Base-by-base conservation (phyloP, 2,888 invertebrate genomes). In the Arge pagana region DNA sequence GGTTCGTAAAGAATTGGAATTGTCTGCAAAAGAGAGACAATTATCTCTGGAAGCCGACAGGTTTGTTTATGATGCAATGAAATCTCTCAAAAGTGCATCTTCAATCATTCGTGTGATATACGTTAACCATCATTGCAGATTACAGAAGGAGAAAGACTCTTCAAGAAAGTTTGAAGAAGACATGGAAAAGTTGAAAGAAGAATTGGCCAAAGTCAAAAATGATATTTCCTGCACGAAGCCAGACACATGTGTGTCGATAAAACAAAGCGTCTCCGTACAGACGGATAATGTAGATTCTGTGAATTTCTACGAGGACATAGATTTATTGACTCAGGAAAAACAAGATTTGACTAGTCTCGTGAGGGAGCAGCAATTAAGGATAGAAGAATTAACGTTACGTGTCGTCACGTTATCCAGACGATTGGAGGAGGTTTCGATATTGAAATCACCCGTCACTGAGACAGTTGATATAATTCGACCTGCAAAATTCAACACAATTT, bases 341-440 rank as follows among this genome's bases (percentile, higher is more conserved):
- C 55, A 64, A 23, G 72, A 74, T 45, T 58, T 76, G 8, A 61
- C 50, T 26, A 64, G 57, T 53, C 59, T 74, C 1, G 63, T 75
- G 1, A 57, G 57, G 13, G 69, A 70, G 13, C 76, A 75, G 39
- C 67, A 70, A 53, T 63, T 60, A n/a, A 64, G 67, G 51, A 75
- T 76, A 55, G 67, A 74, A 26, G 71, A 72, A 41, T 62, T 76
- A 40, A 72, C 72, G 3, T 57, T 65, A 39, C 66, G 67, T 11
- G 67, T 67, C 16, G 61, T 73, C 6, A 66, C 65, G 13, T 54
- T 76, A 8, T 65, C 71, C 4, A 57, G 68, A 26, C 70, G 73
- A 59, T 55, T 76, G 16, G 72, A 74, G 49, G 74, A 71, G 51
- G 59, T 63, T 4, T 67, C 69, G 49, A 55, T 65, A 6, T 23